phyloP scores from a whole-genome alignment of 2,113 vertebrate genomes.

The Serilophus lunatus region DNA sequence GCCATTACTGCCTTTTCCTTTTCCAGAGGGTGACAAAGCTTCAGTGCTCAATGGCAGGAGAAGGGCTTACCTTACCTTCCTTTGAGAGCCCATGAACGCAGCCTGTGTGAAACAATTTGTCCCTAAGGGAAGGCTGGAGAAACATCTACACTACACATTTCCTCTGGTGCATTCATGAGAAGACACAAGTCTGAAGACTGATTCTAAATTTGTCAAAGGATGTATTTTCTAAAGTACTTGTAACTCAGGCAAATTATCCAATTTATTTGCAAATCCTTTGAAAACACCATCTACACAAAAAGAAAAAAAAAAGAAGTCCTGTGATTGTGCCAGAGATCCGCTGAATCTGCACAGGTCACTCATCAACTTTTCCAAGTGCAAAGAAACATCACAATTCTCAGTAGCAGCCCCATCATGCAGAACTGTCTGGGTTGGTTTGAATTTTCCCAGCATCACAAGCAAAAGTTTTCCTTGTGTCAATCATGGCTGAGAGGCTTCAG shows the following conservation, averaged over 20 bases:
- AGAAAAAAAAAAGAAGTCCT: neutral
- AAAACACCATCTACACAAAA: too few species aligned
- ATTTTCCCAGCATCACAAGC: neutral
- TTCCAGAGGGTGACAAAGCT: neutral
- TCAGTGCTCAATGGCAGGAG: neutral
- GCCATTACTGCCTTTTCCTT: neutral
- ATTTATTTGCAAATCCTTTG: conserved; percentile 42
- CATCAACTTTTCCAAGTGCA: neutral
- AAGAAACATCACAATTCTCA: neutral
- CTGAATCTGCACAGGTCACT: neutral
- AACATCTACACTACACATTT: neutral
- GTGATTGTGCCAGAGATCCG: neutral
- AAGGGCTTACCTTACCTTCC: neutral
- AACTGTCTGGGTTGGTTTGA: neutral
- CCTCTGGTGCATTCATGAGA: neutral
- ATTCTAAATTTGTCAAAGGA: neutral
- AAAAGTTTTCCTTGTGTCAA: neutral
- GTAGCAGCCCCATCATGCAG: neutral
- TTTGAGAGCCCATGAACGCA: neutral
- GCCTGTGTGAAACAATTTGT: neutral
- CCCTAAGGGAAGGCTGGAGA: neutral
- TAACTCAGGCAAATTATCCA: neutral
- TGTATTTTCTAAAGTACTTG: neutral
- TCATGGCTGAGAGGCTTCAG: neutral
- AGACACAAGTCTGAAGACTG: neutral